A percentile compares a stretch with the other conserved stretches of the same genome.
These are phyloP conservation scores for Cheiracanthium punctorium DNA, from an alignment of 2,888 invertebrate species.

Conservation along the genomic window DNA sequence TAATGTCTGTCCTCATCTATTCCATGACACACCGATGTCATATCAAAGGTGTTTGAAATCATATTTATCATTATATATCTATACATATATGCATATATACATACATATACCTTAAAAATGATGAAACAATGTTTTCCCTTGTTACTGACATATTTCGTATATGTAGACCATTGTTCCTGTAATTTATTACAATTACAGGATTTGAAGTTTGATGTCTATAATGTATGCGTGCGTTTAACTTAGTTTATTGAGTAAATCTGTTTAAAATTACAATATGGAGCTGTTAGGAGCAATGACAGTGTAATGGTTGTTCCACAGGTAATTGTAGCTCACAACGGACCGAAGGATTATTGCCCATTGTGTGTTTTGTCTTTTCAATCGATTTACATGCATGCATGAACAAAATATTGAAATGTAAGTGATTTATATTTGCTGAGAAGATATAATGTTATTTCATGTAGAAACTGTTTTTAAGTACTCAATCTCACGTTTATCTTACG, in stretches of 20 bases:
- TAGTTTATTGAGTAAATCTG: background rate
- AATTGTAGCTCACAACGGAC: background rate
- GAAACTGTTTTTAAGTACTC: too few species aligned
- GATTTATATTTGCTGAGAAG: too few species aligned
- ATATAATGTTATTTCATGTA: too few species aligned
- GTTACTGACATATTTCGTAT: background rate
- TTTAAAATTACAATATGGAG: background rate
- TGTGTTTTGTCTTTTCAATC: background rate
- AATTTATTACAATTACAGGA: too few species aligned
- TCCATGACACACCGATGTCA: background rate
- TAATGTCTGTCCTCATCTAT: background rate
- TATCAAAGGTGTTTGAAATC: background rate
- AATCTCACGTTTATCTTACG: too few species aligned
- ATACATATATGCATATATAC: background rate
- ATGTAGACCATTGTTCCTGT: background rate
- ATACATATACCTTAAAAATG: background rate
- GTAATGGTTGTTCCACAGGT: background rate
- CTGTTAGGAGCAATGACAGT: background rate
- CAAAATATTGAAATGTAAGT: background rate
- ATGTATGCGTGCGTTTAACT: background rate
- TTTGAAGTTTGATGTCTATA: background rate
- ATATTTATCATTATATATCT: conserved; percentile 3
- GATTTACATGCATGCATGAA: background rate
- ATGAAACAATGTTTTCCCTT: conserved; percentile 5
- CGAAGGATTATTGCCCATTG: background rate